phyloP scores from a whole-genome alignment of 2,113 vertebrate species.

The Spheniscus mendiculus region DNA sequence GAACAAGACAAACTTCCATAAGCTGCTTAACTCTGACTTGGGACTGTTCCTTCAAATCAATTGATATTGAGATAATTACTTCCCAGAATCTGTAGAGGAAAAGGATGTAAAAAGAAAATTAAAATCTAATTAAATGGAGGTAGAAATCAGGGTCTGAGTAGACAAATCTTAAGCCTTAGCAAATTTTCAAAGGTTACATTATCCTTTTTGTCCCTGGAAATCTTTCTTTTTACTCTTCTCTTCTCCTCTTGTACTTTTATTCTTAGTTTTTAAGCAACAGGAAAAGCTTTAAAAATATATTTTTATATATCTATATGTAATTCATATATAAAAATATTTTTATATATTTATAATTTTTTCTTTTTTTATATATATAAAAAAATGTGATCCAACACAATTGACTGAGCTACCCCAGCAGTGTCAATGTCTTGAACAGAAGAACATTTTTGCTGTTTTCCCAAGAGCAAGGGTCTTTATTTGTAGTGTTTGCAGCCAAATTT shows the following conservation, averaged over 20 bases:
- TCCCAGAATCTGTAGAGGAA: constrained; percentile 63
- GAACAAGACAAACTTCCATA: constrained; percentile 66
- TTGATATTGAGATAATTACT: constrained; percentile 71
- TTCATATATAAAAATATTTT: neutral
- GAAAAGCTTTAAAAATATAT: neutral
- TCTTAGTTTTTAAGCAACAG: neutral
- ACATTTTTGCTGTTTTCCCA: neutral
- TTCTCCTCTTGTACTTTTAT: neutral
- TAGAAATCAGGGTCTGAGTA: constrained; percentile 44
- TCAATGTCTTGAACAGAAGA: neutral
- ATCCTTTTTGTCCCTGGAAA: constrained; percentile 22
- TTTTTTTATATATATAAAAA: neutral
- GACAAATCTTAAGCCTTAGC: constrained; percentile 55
- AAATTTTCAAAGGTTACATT: constrained; percentile 69
- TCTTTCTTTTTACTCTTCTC: neutral
- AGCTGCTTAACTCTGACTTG: constrained; percentile 72
- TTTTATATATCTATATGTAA: neutral
- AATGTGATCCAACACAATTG: neutral
- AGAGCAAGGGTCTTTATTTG: neutral
- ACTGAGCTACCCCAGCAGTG: neutral
- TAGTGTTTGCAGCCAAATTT: neutral
- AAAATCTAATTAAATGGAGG: constrained; percentile 74
- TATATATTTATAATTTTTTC: too few species aligned
- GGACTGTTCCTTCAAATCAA: constrained; percentile 63
- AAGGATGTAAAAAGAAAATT: constrained; percentile 69